Percentiles rank a stretch among this genome's conserved stretches.
phyloP scores from a whole-genome alignment of 2,797 vertebrate species.

The Epinephelus malabaricus region DNA sequence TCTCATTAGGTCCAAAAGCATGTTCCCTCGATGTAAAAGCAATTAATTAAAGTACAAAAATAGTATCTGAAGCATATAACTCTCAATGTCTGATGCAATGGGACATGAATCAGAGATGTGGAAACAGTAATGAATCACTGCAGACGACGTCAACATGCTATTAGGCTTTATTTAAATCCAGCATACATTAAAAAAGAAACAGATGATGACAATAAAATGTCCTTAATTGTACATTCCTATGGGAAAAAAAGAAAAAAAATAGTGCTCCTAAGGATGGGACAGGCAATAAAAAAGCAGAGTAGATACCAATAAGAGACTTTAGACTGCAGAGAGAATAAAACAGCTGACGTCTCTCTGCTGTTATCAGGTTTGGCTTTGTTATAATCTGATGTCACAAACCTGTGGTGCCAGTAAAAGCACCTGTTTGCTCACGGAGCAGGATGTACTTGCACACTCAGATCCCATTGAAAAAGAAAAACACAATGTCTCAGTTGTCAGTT shows the following conservation, averaged over 20 bases:
- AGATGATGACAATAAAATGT: neutral
- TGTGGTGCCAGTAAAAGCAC: neutral
- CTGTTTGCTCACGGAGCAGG: conserved; percentile 47
- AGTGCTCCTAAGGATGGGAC: no score
- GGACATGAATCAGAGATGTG: conserved; percentile 6
- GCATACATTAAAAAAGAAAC: neutral
- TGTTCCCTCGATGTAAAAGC: conserved; percentile 3
- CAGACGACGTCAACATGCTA: neutral
- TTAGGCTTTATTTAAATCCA: conserved; percentile 32
- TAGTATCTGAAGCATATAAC: conserved; percentile 16
- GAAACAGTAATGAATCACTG: conserved; percentile 30
- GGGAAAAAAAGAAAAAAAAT: neutral
- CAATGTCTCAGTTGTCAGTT: neutral
- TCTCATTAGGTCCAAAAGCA: conserved; percentile 21
- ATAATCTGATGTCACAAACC: neutral
- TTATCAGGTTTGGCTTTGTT: neutral
- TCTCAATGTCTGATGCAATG: neutral
- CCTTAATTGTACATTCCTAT: neutral
- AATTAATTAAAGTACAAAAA: conserved; percentile 15
- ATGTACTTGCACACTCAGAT: neutral
- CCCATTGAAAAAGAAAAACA: neutral
- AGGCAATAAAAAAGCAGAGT: neutral
- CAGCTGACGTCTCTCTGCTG: fast-evolving
- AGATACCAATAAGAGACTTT: neutral
- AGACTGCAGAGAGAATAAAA: neutral